Evolutionary conservation across 2,797 vertebrate species (phyloP).

Genomic region (Darevskia nairensis): DNA sequence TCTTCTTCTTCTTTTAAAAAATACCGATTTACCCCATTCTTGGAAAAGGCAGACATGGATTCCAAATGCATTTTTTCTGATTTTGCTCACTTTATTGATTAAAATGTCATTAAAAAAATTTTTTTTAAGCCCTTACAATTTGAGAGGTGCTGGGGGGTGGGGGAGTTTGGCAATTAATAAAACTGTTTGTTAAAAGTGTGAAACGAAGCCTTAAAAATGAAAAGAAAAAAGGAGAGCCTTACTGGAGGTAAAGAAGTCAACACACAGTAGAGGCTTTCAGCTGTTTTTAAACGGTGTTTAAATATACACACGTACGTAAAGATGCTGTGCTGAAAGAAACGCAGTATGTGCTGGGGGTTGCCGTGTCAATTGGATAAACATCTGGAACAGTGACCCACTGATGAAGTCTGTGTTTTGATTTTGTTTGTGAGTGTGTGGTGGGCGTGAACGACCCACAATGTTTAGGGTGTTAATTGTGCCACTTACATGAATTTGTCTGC

Average conservation of each 20-base stretch:
- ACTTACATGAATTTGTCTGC: conserved; percentile 68
- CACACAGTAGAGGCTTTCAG: conserved; percentile 75
- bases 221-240: conserved; percentile 46
- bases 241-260: conserved; percentile 58
- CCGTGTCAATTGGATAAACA: conserved; percentile 84
- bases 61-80: conserved; percentile 46
- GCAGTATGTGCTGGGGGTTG: conserved; percentile 68
- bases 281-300: conserved; percentile 72
- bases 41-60: conserved; percentile 56
- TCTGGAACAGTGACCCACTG: conserved; percentile 79
- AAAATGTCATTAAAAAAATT: conserved; percentile 44
- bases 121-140: conserved; percentile 39
- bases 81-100: conserved; percentile 7
- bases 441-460: conserved; percentile 61
- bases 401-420: conserved; percentile 75
- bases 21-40: conserved; percentile 58
- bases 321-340: conserved; percentile 79
- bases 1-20: too few species aligned
- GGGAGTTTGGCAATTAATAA: conserved; percentile 32
- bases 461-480: conserved; percentile 61
- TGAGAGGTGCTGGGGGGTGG: conserved; percentile 47
- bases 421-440: conserved; percentile 51
- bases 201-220: conserved; percentile 39
- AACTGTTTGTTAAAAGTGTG: conserved; percentile 64
- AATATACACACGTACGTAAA: conserved; percentile 64